These are phyloP conservation scores for Entomobrya multifasciata DNA, from an alignment of 2,888 invertebrate genomes.

Conservation along the genomic window DNA sequence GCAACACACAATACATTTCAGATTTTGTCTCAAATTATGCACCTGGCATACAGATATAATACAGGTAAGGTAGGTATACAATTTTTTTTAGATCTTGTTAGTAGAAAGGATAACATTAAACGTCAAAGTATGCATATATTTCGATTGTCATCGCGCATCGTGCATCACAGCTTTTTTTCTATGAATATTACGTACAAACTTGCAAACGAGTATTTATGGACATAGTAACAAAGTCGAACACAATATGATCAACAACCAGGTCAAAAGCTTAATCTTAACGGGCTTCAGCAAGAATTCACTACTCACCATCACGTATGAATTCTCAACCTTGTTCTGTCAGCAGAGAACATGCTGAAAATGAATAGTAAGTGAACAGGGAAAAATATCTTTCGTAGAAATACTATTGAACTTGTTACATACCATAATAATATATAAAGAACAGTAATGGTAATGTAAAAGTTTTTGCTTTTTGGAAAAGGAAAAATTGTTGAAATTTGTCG, in stretches of 20 bases:
- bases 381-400: too few relatives aligned
- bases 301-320: neutral
- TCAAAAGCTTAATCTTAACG: neutral
- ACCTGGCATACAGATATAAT: conserved; percentile 32
- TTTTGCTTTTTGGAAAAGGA: too few relatives aligned
- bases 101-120: neutral
- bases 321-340: neutral
- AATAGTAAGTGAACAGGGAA: too few relatives aligned
- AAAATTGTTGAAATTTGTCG: neutral
- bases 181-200: neutral
- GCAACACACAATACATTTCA: conserved; percentile 27
- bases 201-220: neutral
- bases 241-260: neutral
- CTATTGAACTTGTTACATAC: too few relatives aligned
- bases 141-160: conserved; percentile 9
- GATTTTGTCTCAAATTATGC: conserved; percentile 46
- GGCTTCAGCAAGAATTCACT: neutral
- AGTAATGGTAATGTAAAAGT: too few relatives aligned
- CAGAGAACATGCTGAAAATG: neutral
- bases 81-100: too few relatives aligned
- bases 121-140: neutral
- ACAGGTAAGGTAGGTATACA: too few relatives aligned
- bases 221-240: neutral
- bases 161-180: neutral
- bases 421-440: too few relatives aligned